These are phyloP conservation scores for Cossypha heuglini DNA, from an alignment of 2,797 vertebrate species.

Conservation along the genomic window DNA sequence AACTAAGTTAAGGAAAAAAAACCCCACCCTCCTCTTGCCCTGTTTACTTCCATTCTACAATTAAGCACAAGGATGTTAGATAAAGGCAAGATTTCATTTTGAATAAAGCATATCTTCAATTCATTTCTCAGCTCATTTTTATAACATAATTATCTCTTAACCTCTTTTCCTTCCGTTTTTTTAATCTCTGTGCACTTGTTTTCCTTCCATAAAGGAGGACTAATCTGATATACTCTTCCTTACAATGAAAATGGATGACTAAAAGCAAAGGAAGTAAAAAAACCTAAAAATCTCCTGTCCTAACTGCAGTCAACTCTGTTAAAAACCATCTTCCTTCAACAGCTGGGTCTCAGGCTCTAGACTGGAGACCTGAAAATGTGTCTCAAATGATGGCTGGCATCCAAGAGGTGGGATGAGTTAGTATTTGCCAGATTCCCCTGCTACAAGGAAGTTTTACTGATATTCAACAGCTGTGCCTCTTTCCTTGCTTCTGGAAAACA, in stretches of 20 bases:
- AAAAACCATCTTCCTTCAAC: neutral
- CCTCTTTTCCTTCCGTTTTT: neutral
- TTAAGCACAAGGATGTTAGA: neutral
- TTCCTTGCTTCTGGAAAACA: neutral
- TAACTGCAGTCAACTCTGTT: neutral
- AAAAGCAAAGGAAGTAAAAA: neutral
- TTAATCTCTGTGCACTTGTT: neutral
- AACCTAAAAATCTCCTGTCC: neutral
- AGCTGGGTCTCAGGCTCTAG: neutral
- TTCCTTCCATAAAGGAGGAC: neutral
- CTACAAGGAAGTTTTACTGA: neutral
- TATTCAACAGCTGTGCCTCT: neutral
- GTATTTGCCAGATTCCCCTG: neutral
- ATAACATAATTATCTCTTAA: neutral
- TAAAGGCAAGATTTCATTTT: neutral
- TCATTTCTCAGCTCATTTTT: neutral
- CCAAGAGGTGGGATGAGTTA: neutral
- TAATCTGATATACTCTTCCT: neutral
- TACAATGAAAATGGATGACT: neutral
- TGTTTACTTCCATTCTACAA: neutral
- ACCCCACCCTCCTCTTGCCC: neutral
- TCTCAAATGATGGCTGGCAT: neutral
- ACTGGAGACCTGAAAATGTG: neutral
- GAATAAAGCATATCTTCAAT: fast-evolving
- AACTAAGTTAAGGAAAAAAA: neutral